These are phyloP conservation scores for Amphiura filiformis DNA, from an alignment of 35 echinoderm and acorn worm species.

Conservation along the genomic window DNA sequence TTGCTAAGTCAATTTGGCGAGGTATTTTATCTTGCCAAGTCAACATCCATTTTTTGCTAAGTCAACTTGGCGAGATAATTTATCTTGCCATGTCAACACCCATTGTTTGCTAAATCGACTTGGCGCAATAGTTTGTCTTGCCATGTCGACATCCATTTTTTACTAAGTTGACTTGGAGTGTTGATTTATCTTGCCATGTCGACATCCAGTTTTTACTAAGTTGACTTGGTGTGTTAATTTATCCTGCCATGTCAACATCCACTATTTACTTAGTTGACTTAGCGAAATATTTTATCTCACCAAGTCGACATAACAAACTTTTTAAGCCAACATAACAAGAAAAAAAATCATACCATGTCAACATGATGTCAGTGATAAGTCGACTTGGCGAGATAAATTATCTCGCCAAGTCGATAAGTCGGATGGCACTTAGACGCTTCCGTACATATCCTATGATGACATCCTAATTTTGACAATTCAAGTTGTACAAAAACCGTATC, in stretches of 20 bases:
- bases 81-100: background rate
- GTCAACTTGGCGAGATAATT: background rate
- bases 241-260: background rate
- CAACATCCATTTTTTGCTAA: background rate
- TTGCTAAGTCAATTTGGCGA: background rate
- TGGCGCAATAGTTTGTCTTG: background rate
- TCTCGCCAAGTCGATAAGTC: no score
- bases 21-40: background rate
- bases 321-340: no score
- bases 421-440: no score
- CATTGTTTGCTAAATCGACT: background rate
- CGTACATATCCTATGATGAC: no score
- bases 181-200: no score
- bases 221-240: background rate
- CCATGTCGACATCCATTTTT: background rate
- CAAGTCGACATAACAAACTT: background rate
- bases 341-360: no score
- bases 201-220: background rate
- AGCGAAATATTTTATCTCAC: background rate
- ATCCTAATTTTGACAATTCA: no score
- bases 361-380: no score
- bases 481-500: no score
- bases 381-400: no score
- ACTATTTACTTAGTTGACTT: background rate
- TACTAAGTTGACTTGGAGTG: no score